Evolutionary conservation across 2,888 invertebrate genomes (phyloP).

Genomic region (Sisyra nigra): DNA sequence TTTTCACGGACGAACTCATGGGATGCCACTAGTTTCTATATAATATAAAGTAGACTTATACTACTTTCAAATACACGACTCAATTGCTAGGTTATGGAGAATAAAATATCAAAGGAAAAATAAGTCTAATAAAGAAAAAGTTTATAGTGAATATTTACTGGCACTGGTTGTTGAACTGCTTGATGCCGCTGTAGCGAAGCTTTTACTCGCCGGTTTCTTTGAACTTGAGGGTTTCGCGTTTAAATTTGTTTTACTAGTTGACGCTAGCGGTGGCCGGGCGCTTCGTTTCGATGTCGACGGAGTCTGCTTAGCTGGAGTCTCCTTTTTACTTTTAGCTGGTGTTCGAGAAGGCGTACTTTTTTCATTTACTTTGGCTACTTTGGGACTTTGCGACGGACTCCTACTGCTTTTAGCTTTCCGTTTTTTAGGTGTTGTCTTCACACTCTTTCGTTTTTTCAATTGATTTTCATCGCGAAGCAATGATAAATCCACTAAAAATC

Average conservation of each 20-base stretch:
- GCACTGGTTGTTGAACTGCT: not conserved
- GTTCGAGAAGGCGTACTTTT: constrained; percentile 10
- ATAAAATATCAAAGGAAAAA: too few relatives aligned
- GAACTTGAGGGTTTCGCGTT: constrained; percentile 3
- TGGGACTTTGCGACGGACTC: constrained; percentile 16
- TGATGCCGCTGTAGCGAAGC: not conserved
- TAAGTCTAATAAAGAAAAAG: too few relatives aligned
- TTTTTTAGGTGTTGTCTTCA: constrained; percentile 20
- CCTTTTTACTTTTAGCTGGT: constrained; percentile 10
- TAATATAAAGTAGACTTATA: too few relatives aligned
- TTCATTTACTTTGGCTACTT: constrained; percentile 17
- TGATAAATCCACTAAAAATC: constrained; percentile 59
- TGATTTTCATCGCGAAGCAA: constrained; percentile 57
- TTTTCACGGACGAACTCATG: too few relatives aligned
- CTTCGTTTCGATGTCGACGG: constrained; percentile 6
- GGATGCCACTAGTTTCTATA: too few relatives aligned
- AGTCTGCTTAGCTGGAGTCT: constrained; percentile 11
- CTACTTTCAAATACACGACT: too few relatives aligned
- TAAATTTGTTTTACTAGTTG: constrained; percentile 5
- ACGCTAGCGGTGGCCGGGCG: constrained; percentile 4
- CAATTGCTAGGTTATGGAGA: too few relatives aligned
- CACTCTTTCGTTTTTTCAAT: constrained; percentile 29
- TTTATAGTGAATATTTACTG: not conserved
- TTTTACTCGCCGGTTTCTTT: constrained; percentile 10
- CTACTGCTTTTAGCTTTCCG: constrained; percentile 16